These are phyloP conservation scores for Galeruca laticollis DNA, from an alignment of 2,888 invertebrate genomes.

Conservation along the genomic window DNA sequence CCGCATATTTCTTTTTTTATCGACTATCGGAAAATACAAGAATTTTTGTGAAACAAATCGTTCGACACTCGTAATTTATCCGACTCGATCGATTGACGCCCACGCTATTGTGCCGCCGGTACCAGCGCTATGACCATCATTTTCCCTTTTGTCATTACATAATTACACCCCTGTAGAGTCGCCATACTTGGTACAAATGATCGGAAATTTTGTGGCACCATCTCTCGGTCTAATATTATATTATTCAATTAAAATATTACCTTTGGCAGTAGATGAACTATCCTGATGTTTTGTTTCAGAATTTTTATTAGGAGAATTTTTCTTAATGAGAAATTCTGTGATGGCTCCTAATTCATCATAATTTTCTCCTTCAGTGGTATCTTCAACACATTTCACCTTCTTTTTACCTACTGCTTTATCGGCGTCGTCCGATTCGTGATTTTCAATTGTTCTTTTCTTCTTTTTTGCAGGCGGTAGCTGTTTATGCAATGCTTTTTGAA, in stretches of 20 bases:
- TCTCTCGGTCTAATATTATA: too few species aligned
- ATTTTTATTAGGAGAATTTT: neutral
- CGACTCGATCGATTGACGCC: too few species aligned
- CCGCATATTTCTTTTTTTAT: too few species aligned
- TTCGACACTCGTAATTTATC: too few species aligned
- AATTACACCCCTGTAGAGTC: too few species aligned
- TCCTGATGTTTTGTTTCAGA: neutral
- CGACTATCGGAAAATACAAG: too few species aligned
- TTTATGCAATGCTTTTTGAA: conserved; percentile 36
- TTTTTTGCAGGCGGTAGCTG: conserved; percentile 14
- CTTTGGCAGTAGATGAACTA: neutral
- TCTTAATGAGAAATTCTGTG: conserved; percentile 27
- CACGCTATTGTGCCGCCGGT: too few species aligned
- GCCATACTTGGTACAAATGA: too few species aligned
- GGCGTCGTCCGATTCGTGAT: neutral
- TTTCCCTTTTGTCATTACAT: too few species aligned
- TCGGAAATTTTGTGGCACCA: too few species aligned
- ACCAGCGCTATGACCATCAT: too few species aligned
- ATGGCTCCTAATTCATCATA: conserved; percentile 28
- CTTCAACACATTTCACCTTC: conserved; percentile 14
- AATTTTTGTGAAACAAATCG: too few species aligned
- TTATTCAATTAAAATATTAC: neutral
- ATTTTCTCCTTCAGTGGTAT: conserved; percentile 9
- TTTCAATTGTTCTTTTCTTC: conserved; percentile 20
- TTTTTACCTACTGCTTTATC: neutral